Conservation (phyloP, 1,140 invertebrate genomes). For the Babylonia areolata region DNA sequence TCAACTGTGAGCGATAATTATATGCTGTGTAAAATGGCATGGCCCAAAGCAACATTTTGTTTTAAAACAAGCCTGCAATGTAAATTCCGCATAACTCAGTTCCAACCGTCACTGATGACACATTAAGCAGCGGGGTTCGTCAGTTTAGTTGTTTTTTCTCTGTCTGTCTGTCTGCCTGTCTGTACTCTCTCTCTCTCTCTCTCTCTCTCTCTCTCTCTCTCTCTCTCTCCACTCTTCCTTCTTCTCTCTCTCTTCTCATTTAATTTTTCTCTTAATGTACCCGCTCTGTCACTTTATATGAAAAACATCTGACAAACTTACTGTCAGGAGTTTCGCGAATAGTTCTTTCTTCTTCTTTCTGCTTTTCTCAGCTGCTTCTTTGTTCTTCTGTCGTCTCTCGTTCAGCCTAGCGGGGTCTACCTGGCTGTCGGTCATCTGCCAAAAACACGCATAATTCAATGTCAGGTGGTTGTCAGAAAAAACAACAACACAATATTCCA, state of each 20-base stretch:
- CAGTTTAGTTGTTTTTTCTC: no score
- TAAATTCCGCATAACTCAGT: no score
- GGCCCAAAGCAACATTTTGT: no score
- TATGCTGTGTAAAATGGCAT: no score
- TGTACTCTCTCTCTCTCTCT: background rate
- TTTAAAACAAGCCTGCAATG: no score
- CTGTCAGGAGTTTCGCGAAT: constrained; percentile 9
- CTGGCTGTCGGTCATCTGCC: background rate
- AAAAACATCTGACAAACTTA: background rate
- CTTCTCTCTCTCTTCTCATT: background rate
- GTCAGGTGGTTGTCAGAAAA: no score
- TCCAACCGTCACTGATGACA: no score
- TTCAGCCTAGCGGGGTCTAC: no score
- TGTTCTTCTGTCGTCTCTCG: constrained; percentile 25
- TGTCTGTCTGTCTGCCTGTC: background rate
- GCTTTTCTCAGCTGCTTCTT: constrained; percentile 35
- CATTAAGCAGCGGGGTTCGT: no score
- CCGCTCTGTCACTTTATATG: no score
- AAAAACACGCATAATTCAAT: background rate
- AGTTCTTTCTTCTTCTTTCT: constrained; percentile 35
- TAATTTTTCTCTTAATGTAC: background rate
- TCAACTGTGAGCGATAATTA: no score
- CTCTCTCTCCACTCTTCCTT: background rate
- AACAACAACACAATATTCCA: no score
- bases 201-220: constrained; percentile 1